A percentile compares a stretch with the other conserved stretches of the same genome.
Conservation (phyloP, 2,888 invertebrate species). For the Brenthis ino region DNA sequence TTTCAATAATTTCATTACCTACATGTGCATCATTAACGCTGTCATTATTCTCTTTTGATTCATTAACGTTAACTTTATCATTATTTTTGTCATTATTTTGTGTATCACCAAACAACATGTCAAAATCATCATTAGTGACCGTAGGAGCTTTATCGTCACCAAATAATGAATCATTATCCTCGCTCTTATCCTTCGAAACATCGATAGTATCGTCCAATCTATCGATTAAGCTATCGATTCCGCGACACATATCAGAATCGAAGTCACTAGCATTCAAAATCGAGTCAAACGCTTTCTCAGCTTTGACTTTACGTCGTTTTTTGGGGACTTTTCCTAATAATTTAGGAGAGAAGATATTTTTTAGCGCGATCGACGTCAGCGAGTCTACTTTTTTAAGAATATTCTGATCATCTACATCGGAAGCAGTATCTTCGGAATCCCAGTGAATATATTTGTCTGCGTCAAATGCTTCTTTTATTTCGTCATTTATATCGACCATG, state of each 20-base stretch:
- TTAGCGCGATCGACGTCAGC: constrained; percentile 53
- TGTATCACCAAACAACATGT: constrained; percentile 32
- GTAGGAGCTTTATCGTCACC: constrained; percentile 33
- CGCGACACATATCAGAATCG: constrained; percentile 44
- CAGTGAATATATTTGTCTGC: constrained; percentile 57
- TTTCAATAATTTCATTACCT: constrained; percentile 12
- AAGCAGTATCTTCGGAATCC: constrained; percentile 55
- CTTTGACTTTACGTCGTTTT: constrained; percentile 50
- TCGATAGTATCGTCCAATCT: constrained; percentile 45
- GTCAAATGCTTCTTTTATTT: constrained; percentile 50
- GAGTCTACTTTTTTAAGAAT: constrained; percentile 45
- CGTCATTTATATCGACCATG: constrained; percentile 59
- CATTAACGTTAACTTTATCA: constrained; percentile 10
- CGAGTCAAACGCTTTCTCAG: constrained; percentile 44
- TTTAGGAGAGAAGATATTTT: constrained; percentile 59
- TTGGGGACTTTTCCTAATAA: constrained; percentile 58
- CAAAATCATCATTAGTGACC: constrained; percentile 41
- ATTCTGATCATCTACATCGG: constrained; percentile 24
- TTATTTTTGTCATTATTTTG: constrained; percentile 24
- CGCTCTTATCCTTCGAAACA: constrained; percentile 4
- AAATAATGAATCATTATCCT: constrained; percentile 38
- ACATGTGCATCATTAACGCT: constrained; percentile 11
- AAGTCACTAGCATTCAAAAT: constrained; percentile 42
- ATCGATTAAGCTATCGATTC: constrained; percentile 53
- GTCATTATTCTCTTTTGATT: constrained; percentile 11